Evolutionary conservation across 1,140 invertebrate genomes (phyloP), one percentile per base, ranked within the genome.

Genomic region (Zaprionus davidi): DNA sequence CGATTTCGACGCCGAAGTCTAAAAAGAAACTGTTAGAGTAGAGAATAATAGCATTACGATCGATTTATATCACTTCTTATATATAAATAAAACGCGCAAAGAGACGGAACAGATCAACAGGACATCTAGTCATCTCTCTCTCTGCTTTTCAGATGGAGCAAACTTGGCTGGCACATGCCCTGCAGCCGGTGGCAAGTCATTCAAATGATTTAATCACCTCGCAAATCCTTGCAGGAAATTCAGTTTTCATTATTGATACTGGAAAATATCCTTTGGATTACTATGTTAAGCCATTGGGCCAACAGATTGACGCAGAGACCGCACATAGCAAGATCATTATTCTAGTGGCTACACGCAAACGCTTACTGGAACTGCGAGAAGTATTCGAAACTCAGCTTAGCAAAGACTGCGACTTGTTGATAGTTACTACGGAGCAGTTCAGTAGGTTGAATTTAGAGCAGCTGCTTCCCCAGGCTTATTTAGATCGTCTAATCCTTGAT

Each of bases 1-100:
- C 96, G 28, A 91, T 97, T 36, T 96, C 96, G 2, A 96, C 96
- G 86, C 96, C 96, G 38, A 96, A 96, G 88, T 94, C 94, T 70
- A 92, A 93, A 76, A 96, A 95, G 91, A 95, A 95, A 82, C 71
- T 92, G 17, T 77, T 92, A 66, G 81, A 91, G 12, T 91, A 87
- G 63, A 31, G 15, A 36, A n/a, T 44, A 22, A 17, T 64, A 77
- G 55, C 24, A 31, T 71, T 69, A 46, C 64, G 51, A 55, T 36
- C 31, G 1, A 79, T 59, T 60, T 77, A 60, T 70, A 77, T 64
- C 44, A 20, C 62, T 49, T 17, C 26, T 64, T 58, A 71, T 20
- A 64, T 64, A 41, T 36, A 17, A 75, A 75, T 71, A 75, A 75
- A 75, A 69, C 34, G 36, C 49, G 20, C 5, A 55, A 31, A 56